These are phyloP conservation scores for Florisuga fusca DNA, from an alignment of 2,797 vertebrate genomes.

Conservation along the genomic window DNA sequence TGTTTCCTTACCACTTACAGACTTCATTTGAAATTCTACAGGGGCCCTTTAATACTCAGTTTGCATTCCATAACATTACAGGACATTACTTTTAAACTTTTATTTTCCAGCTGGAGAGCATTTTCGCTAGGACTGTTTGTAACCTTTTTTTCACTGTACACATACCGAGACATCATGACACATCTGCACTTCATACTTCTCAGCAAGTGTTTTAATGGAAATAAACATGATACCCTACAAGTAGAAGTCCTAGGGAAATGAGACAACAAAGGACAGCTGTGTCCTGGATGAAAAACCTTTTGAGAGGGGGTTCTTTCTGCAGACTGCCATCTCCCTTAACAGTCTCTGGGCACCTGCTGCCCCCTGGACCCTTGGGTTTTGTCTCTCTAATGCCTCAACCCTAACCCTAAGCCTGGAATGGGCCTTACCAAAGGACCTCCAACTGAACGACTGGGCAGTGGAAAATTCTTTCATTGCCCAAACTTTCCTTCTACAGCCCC, in stretches of 20 bases:
- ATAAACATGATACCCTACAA: background rate
- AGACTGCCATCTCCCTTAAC: background rate
- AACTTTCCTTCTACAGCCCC: background rate
- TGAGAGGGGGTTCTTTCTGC: background rate
- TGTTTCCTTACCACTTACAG: background rate
- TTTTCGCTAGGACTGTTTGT: background rate
- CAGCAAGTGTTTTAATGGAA: conserved; percentile 3
- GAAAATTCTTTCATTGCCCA: background rate
- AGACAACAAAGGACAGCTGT: background rate
- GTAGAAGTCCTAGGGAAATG: background rate
- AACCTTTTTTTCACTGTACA: background rate
- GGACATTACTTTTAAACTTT: background rate
- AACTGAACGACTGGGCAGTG: background rate
- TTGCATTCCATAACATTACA: background rate
- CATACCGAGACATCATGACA: background rate
- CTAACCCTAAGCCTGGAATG: background rate
- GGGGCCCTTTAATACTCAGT: background rate
- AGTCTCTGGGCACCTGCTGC: background rate
- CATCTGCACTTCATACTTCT: background rate
- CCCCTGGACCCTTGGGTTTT: background rate
- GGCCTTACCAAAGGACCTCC: background rate
- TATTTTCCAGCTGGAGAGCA: conserved; percentile 2
- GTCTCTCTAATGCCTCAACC: background rate
- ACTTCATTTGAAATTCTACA: background rate
- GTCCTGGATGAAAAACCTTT: background rate